These are phyloP conservation scores for Pseudomyrmex cubaensis DNA, from an alignment of 1,140 invertebrate species.

Conservation along the genomic window DNA sequence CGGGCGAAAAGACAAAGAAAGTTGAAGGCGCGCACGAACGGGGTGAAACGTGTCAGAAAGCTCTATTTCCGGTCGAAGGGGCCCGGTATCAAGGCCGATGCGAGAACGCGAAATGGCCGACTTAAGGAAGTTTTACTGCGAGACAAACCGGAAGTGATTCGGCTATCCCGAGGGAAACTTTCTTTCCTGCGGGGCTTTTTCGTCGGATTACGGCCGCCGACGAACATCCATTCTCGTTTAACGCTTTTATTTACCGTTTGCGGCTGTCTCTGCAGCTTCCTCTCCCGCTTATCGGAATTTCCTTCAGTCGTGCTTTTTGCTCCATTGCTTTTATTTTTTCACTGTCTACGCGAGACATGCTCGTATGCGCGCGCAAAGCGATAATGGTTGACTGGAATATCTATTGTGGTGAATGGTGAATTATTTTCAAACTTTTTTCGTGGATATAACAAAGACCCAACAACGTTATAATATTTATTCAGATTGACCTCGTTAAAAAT, in stretches of 20 bases:
- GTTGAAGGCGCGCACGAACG: conserved; percentile 47
- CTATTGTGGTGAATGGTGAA: conserved; percentile 15
- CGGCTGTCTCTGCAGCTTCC: conserved; percentile 63
- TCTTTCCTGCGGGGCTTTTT: conserved; percentile 71
- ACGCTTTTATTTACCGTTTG: conserved; percentile 82
- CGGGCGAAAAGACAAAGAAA: conserved; percentile 31
- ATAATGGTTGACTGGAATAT: conserved; percentile 49
- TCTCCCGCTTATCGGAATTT: conserved; percentile 52
- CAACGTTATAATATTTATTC: not conserved
- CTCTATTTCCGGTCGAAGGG: conserved; percentile 75
- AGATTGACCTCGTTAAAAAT: no score
- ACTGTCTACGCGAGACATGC: not conserved
- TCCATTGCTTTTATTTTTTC: conserved; percentile 29
- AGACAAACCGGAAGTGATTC: conserved; percentile 83
- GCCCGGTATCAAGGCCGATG: conserved; percentile 71
- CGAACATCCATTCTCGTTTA: conserved; percentile 84
- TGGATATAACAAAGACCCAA: conserved; percentile 1
- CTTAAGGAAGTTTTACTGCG: conserved; percentile 81
- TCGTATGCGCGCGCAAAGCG: not conserved
- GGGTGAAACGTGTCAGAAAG: conserved; percentile 50
- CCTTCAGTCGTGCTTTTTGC: conserved; percentile 34
- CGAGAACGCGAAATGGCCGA: conserved; percentile 77
- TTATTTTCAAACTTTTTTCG: not conserved
- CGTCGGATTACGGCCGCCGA: conserved; percentile 78
- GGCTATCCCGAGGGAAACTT: conserved; percentile 71